phyloP scores from a whole-genome alignment of 1,140 invertebrate species.

The Drosophila persimilis region DNA sequence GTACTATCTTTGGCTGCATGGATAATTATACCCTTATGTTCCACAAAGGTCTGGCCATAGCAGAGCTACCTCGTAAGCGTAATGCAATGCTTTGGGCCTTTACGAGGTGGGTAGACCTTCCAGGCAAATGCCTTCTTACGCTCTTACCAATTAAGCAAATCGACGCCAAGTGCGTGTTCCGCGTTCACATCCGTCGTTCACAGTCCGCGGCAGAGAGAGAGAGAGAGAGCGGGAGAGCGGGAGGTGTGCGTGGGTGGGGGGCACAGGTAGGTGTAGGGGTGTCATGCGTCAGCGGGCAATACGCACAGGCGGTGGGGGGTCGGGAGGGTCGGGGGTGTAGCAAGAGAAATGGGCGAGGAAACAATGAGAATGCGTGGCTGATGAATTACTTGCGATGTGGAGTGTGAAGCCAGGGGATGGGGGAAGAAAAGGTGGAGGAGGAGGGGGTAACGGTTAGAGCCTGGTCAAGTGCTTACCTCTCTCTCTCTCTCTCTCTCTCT shows the following conservation, averaged over 20 bases:
- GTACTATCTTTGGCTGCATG: too few species aligned
- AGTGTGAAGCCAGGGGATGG: conserved; percentile 32
- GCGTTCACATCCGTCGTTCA: conserved; percentile 44
- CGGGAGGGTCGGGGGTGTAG: not conserved
- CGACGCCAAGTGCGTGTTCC: conserved; percentile 65
- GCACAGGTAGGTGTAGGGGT: conserved; percentile 48
- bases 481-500: not conserved
- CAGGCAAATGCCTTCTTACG: conserved; percentile 9
- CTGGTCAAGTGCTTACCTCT: conserved; percentile 56
- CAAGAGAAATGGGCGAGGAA: conserved; percentile 21
- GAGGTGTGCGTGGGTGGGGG: not conserved
- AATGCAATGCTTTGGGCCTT: too few species aligned
- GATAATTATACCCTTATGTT: too few species aligned
- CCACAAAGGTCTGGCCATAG: too few species aligned
- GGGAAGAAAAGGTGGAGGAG: not conserved
- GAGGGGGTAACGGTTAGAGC: not conserved
- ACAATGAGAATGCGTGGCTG: conserved; percentile 75
- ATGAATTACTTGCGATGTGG: conserved; percentile 64
- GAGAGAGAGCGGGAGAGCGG: not conserved
- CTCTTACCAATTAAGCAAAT: conserved; percentile 65
- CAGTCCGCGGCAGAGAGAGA: not conserved
- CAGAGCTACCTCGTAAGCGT: too few species aligned
- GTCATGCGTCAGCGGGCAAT: conserved; percentile 67
- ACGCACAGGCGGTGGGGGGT: not conserved
- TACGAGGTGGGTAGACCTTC: not conserved